Evolutionary conservation across 2,797 vertebrate genomes (phyloP).

Genomic region (Potorous gilbertii): DNA sequence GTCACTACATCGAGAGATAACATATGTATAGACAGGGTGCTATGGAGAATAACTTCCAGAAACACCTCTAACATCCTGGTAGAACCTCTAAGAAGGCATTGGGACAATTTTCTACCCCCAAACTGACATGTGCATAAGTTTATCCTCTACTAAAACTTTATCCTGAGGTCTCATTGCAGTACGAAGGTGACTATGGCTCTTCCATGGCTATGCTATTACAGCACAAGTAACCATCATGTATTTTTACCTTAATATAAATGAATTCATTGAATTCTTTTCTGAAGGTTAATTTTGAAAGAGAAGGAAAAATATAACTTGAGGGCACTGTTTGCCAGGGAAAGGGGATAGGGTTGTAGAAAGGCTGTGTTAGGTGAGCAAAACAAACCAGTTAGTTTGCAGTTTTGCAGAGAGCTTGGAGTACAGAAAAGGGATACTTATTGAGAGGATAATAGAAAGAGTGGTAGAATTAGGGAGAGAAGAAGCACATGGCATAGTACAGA

Average conservation of each 20-base stretch:
- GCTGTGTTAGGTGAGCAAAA: not conserved
- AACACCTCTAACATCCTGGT: not conserved
- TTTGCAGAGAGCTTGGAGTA: not conserved
- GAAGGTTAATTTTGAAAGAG: not conserved
- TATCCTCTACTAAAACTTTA: not conserved
- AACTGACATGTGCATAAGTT: not conserved
- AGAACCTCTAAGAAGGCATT: not conserved
- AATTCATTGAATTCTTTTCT: not conserved
- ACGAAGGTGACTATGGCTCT: not conserved
- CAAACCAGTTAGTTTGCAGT: not conserved
- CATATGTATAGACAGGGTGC: not conserved
- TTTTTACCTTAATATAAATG: not conserved
- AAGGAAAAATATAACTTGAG: not conserved
- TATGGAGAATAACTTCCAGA: not conserved
- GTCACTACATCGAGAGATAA: not conserved
- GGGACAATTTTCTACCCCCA: not conserved
- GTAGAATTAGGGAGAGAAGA: constrained; percentile 11
- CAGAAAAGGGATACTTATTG: not conserved
- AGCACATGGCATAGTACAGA: not conserved
- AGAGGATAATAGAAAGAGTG: not conserved
- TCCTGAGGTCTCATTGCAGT: not conserved
- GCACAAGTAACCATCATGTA: not conserved
- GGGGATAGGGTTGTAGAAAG: not conserved
- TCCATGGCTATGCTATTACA: not conserved
- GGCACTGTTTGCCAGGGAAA: not conserved